phyloP scores from a whole-genome alignment of 2,113 vertebrate genomes.

The Etheostoma spectabile region DNA sequence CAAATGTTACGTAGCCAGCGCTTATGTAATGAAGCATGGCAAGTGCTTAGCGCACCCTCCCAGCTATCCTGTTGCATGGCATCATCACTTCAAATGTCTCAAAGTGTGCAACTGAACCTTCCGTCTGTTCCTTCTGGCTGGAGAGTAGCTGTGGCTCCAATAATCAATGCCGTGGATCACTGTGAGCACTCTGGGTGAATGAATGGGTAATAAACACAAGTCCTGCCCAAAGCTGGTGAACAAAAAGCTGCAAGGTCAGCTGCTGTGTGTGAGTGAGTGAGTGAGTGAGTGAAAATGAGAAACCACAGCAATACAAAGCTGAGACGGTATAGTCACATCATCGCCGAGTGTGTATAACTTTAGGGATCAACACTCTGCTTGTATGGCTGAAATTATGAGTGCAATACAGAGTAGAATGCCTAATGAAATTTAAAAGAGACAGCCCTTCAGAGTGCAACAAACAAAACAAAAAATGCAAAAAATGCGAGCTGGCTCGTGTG shows the following conservation, averaged over 20 bases:
- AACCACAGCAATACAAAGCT: conserved; percentile 10
- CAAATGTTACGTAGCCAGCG: conserved; percentile 67
- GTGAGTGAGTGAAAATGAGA: background rate
- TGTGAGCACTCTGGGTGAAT: conserved; percentile 15
- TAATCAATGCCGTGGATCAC: conserved; percentile 42
- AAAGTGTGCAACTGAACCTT: background rate
- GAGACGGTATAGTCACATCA: background rate
- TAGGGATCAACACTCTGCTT: conserved; percentile 3
- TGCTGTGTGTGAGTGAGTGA: background rate
- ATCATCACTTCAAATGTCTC: conserved; percentile 31
- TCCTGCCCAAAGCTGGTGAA: conserved; percentile 28
- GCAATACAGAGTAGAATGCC: background rate
- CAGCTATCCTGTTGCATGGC: conserved; percentile 39
- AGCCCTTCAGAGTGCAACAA: background rate
- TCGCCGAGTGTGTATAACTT: conserved; percentile 15
- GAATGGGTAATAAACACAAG: conserved; percentile 25
- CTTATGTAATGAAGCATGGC: conserved; percentile 74
- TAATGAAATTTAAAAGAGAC: background rate
- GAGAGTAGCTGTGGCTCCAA: background rate
- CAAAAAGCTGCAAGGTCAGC: conserved; percentile 48
- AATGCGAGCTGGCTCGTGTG: conserved; percentile 5
- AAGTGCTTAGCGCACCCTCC: conserved; percentile 63
- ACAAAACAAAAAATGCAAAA: background rate
- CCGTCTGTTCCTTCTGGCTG: background rate
- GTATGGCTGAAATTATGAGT: background rate